These are phyloP conservation scores for Medauroidea extradentata DNA, from an alignment of 1,140 invertebrate species.

Conservation along the genomic window DNA sequence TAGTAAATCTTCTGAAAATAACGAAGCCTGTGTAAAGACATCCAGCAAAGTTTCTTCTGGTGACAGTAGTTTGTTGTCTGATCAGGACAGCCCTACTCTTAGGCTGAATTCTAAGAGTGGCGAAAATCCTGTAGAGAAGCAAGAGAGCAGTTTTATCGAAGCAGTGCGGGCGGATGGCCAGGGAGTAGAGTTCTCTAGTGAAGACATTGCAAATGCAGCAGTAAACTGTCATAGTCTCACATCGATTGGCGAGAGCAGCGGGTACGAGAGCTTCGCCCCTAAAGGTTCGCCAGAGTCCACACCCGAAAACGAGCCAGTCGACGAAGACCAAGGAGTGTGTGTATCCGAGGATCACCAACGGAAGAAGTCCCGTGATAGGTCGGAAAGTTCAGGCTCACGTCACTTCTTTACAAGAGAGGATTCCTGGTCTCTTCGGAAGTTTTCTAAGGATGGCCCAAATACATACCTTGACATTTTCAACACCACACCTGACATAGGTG, in stretches of 20 bases:
- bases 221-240: slow-evolving; percentile 51
- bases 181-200: not conserved
- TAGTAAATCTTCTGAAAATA: too few species aligned
- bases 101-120: not conserved
- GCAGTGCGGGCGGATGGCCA: not conserved
- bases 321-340: slow-evolving; percentile 16
- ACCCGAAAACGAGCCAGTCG: slow-evolving; percentile 35
- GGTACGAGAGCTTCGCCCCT: slow-evolving; percentile 75
- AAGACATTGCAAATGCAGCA: not conserved
- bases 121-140: not conserved
- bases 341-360: not conserved
- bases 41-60: too few species aligned
- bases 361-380: not conserved
- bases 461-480: slow-evolving; percentile 44
- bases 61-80: not conserved
- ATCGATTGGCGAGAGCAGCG: slow-evolving; percentile 75
- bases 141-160: not conserved
- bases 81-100: not conserved
- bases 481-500: slow-evolving; percentile 40
- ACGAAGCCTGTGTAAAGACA: too few species aligned
- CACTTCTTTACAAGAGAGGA: too few species aligned
- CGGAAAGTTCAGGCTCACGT: too few species aligned
- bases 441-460: too few species aligned
- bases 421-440: too few species aligned
- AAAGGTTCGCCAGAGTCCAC: slow-evolving; percentile 47